Conservation (phyloP, 2,113 vertebrate species). For the Platysteira castanea region DNA sequence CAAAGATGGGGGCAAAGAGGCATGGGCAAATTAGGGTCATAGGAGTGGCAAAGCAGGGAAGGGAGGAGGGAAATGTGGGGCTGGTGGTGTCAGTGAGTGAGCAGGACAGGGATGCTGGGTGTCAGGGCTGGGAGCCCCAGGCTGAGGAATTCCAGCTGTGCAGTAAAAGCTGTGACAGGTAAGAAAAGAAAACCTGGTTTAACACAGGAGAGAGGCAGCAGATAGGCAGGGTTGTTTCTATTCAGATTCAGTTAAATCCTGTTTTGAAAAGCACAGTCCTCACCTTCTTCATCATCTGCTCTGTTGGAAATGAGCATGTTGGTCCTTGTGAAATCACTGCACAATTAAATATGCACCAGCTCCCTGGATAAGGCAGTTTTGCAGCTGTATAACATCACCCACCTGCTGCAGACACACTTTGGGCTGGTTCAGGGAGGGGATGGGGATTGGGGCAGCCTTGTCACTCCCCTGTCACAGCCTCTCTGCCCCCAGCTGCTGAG, state of each 20-base stretch:
- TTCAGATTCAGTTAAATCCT: not conserved
- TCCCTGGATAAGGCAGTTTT: not conserved
- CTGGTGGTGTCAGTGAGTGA: not conserved
- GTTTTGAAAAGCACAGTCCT: not conserved
- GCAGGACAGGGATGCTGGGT: not conserved
- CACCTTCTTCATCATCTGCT: not conserved
- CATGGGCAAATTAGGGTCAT: not conserved
- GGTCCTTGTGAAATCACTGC: not conserved
- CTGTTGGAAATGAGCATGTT: not conserved
- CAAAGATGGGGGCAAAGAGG: not conserved
- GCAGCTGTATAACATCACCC: not conserved
- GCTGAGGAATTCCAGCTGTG: not conserved
- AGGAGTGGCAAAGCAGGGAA: not conserved
- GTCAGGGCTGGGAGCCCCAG: not conserved
- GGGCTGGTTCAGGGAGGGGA: not conserved
- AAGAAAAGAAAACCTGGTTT: not conserved
- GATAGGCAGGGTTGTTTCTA: not conserved
- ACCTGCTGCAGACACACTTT: accelerated
- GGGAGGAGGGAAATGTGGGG: not conserved
- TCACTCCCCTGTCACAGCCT: not conserved
- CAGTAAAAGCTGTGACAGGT: not conserved
- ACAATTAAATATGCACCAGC: not conserved
- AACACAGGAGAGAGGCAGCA: not conserved
- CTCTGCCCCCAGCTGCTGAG: not conserved
- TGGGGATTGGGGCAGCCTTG: not conserved